Percentiles rank a stretch among this genome's conserved stretches.
Conservation (phyloP, 2,797 vertebrate genomes). For the Micromesistius poutassou region DNA sequence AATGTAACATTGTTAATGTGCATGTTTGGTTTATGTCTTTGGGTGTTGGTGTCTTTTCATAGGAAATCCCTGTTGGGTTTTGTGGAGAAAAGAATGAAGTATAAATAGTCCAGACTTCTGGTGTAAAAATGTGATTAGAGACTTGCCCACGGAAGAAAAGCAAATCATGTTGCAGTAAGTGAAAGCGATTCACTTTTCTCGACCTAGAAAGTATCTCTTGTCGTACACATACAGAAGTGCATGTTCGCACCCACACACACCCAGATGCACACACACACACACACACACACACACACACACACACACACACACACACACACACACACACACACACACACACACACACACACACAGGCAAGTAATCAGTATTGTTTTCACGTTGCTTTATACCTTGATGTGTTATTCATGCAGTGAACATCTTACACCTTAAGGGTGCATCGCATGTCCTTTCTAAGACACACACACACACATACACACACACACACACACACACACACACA, state of each 20-base stretch:
- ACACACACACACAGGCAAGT: neutral
- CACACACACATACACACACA: slow-evolving; percentile 3
- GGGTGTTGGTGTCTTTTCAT: slow-evolving; percentile 52
- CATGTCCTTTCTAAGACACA: neutral
- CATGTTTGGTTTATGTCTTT: slow-evolving; percentile 43
- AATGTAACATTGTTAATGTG: slow-evolving; percentile 51
- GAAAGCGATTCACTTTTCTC: slow-evolving; percentile 64
- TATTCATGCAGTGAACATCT: neutral
- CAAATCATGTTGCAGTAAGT: slow-evolving; percentile 59
- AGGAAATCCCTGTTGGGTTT: slow-evolving; percentile 60
- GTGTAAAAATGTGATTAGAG: slow-evolving; percentile 67
- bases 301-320: slow-evolving; percentile 11
- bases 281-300: slow-evolving; percentile 15
- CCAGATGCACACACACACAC: slow-evolving; percentile 1
- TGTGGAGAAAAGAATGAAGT: slow-evolving; percentile 43
- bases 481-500: neutral
- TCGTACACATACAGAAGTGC: slow-evolving; percentile 3
- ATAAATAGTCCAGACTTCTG: slow-evolving; percentile 59
- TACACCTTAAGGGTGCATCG: neutral
- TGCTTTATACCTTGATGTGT: slow-evolving; percentile 12
- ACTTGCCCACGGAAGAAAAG: slow-evolving; percentile 66
- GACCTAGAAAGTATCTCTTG: slow-evolving; percentile 62
- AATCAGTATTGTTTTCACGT: slow-evolving; percentile 32
- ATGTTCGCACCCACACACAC: slow-evolving; percentile 17
- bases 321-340: slow-evolving; percentile 1